phyloP scores from a whole-genome alignment of 2,888 invertebrate genomes.

The Hypercompe scribonia region DNA sequence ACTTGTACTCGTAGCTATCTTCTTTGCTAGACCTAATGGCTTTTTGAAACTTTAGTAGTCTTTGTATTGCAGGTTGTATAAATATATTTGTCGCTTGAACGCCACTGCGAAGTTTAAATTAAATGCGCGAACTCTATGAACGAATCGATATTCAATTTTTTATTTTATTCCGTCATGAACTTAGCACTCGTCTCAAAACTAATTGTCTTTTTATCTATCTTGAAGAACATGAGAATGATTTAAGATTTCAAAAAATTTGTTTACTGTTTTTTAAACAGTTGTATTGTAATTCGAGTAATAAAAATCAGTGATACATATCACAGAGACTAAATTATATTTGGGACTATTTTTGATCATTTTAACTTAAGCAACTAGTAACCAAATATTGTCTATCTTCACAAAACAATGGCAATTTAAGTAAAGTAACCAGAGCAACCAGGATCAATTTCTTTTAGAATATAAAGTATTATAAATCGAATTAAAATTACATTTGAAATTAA shows the following conservation, averaged over 20 bases:
- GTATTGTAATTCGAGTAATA: too few relatives aligned
- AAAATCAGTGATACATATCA: too few relatives aligned
- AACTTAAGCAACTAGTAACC: neutral
- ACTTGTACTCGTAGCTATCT: constrained; percentile 30
- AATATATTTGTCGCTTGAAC: constrained; percentile 11
- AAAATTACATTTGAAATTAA: too few relatives aligned
- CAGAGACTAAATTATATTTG: neutral
- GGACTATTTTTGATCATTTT: neutral
- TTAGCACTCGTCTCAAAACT: constrained; percentile 3
- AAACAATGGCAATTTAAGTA: neutral
- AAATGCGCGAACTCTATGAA: constrained; percentile 28
- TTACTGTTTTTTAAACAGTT: too few relatives aligned
- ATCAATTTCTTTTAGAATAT: neutral
- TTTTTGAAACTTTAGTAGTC: constrained; percentile 32
- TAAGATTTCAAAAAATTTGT: too few relatives aligned
- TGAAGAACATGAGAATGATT: neutral
- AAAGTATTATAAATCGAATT: too few relatives aligned
- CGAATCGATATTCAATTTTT: constrained; percentile 16
- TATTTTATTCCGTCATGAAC: neutral
- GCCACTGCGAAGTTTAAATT: constrained; percentile 37
- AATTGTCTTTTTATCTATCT: neutral
- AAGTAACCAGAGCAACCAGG: neutral
- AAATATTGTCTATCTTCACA: neutral
- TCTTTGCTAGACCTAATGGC: constrained; percentile 16
- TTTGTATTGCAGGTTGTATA: constrained; percentile 8